Conservation (phyloP, 2,888 invertebrate species). For the Lottia gigantea region DNA sequence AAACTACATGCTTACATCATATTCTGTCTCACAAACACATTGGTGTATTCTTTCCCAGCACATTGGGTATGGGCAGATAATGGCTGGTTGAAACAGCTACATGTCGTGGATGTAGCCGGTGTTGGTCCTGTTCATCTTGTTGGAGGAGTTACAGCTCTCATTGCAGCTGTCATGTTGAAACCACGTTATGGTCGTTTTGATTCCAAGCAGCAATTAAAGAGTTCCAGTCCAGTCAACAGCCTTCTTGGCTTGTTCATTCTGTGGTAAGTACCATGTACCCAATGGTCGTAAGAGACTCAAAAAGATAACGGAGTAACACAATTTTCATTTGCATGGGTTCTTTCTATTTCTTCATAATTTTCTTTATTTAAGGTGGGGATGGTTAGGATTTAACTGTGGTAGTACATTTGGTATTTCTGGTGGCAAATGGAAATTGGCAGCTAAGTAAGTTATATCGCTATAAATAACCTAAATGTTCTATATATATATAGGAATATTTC, state of each 20-base stretch:
- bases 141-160: slow-evolving; percentile 57
- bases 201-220: slow-evolving; percentile 21
- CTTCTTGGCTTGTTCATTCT: slow-evolving; percentile 57
- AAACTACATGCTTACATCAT: slow-evolving; percentile 54
- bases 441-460: slow-evolving; percentile 45
- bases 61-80: slow-evolving; percentile 67
- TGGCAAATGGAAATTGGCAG: slow-evolving; percentile 88
- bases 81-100: slow-evolving; percentile 82
- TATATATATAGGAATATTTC: too few relatives aligned
- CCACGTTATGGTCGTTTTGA: slow-evolving; percentile 47
- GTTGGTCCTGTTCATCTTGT: slow-evolving; percentile 64
- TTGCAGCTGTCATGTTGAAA: slow-evolving; percentile 57
- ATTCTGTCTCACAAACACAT: slow-evolving; percentile 56
- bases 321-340: neutral
- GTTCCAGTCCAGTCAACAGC: slow-evolving; percentile 39
- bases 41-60: slow-evolving; percentile 63
- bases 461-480: too few relatives aligned
- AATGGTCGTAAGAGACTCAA: too few relatives aligned
- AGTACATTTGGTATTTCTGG: slow-evolving; percentile 77
- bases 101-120: slow-evolving; percentile 88
- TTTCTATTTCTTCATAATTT: neutral
- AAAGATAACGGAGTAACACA: too few relatives aligned
- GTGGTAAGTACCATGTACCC: slow-evolving; percentile 36
- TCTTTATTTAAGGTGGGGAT: slow-evolving; percentile 78
- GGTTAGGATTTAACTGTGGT: slow-evolving; percentile 94